A percentile compares a stretch with the other conserved stretches of the same genome.
Evolutionary conservation across 2,888 invertebrate species (phyloP).

Genomic region (Antitype chi): DNA sequence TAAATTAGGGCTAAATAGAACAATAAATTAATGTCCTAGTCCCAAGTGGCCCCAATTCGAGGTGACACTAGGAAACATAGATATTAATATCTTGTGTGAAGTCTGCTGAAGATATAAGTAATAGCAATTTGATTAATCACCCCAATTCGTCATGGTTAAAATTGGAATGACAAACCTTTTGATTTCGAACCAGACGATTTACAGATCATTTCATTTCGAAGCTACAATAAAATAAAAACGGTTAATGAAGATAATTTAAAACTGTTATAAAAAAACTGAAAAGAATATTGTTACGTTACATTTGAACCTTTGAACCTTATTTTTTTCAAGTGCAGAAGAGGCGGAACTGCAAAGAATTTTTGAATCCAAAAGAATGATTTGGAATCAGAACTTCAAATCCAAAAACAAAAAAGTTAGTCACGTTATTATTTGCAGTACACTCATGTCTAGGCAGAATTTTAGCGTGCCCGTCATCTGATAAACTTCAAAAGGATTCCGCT

Average conservation of each 20-base stretch:
- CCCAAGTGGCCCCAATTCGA: slow-evolving; percentile 59
- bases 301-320: background rate
- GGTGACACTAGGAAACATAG: slow-evolving; percentile 58
- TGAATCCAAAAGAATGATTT: background rate
- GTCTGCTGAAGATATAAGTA: slow-evolving; percentile 45
- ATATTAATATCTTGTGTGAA: slow-evolving; percentile 55
- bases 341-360: slow-evolving; percentile 16
- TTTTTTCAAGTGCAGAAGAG: background rate
- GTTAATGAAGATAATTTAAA: background rate
- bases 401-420: slow-evolving; percentile 12
- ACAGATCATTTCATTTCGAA: background rate
- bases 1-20: slow-evolving; percentile 52
- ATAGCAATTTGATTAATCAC: slow-evolving; percentile 56
- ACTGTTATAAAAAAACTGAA: background rate
- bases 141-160: slow-evolving; percentile 30
- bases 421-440: slow-evolving; percentile 2
- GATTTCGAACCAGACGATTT: background rate
- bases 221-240: background rate
- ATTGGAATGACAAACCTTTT: slow-evolving; percentile 23
- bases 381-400: background rate
- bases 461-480: slow-evolving; percentile 38
- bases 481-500: slow-evolving; percentile 44
- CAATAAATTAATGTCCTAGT: slow-evolving; percentile 50
- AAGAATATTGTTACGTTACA: too few relatives aligned
- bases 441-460: slow-evolving; percentile 13